Conservation (phyloP, 2,797 vertebrate genomes). For the Schizopygopsis pylzovi region DNA sequence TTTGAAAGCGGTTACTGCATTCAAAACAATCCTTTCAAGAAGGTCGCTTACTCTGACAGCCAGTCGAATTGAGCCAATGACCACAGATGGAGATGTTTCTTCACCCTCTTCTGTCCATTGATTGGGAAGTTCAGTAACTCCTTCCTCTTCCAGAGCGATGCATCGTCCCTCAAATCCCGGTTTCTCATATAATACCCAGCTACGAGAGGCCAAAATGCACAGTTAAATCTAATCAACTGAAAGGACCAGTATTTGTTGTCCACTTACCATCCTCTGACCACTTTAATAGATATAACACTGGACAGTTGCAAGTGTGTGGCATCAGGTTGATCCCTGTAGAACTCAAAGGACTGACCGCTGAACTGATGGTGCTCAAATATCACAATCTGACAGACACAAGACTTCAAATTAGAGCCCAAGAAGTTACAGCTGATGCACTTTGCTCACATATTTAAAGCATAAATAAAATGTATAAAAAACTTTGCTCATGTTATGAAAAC, state of each 20-base stretch:
- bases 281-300: conserved; percentile 82
- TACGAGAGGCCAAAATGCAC: conserved; percentile 68
- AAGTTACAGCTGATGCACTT: not conserved
- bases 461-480: not conserved
- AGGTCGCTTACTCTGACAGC: conserved; percentile 84
- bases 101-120: conserved; percentile 81
- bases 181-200: conserved; percentile 93
- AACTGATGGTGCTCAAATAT: conserved; percentile 81
- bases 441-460: not conserved
- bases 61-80: conserved; percentile 89
- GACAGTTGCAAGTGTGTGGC: conserved; percentile 86
- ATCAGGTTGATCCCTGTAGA: conserved; percentile 83
- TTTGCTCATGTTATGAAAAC: not conserved
- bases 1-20: not conserved
- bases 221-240: not conserved
- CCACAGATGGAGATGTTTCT: conserved; percentile 67
- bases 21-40: not conserved
- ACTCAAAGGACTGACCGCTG: conserved; percentile 79
- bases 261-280: conserved; percentile 92
- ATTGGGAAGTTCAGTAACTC: conserved; percentile 80
- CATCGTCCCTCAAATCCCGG: conserved; percentile 88
- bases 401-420: not conserved
- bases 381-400: conserved; percentile 79
- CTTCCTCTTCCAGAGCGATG: conserved; percentile 88
- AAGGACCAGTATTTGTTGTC: not conserved